Percentiles rank a stretch among this genome's conserved stretches.
Conservation (phyloP, 2,888 invertebrate genomes). For the Troglohyphantes excavatus region DNA sequence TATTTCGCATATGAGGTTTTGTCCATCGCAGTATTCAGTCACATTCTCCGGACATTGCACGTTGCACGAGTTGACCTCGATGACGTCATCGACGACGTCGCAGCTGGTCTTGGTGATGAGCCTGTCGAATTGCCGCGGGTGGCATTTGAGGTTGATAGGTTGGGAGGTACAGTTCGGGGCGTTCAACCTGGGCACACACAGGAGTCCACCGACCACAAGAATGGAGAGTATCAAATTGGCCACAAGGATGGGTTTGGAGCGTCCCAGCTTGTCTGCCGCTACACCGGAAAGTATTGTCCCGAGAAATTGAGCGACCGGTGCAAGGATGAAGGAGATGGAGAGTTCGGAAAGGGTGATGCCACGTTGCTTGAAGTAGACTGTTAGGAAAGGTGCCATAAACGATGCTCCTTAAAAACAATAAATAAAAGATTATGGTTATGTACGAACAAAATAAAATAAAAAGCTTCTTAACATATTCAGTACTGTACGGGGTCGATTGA, state of each 20-base stretch:
- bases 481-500: too few relatives aligned
- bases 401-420: constrained; percentile 87
- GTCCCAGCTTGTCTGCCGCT: constrained; percentile 92
- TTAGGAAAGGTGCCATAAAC: constrained; percentile 91
- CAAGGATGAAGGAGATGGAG: constrained; percentile 91
- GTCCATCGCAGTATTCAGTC: constrained; percentile 48
- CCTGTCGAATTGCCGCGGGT: constrained; percentile 42
- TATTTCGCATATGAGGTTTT: constrained; percentile 64
- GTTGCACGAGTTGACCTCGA: constrained; percentile 56
- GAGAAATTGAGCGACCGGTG: constrained; percentile 92
- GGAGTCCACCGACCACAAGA: constrained; percentile 89
- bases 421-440: too few relatives aligned
- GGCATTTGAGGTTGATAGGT: constrained; percentile 58
- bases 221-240: constrained; percentile 90
- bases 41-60: constrained; percentile 68
- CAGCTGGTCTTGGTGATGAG: constrained; percentile 65
- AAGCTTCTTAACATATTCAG: too few relatives aligned
- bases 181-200: constrained; percentile 83
- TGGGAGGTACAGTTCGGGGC: constrained; percentile 25
- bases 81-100: constrained; percentile 48
- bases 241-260: constrained; percentile 92
- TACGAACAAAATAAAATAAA: not conserved
- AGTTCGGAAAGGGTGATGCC: constrained; percentile 93
- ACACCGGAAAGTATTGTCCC: constrained; percentile 89
- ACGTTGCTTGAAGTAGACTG: constrained; percentile 94